Evolutionary conservation across 2,888 invertebrate species (phyloP).

Genomic region (Scotopteryx bipunctaria): DNA sequence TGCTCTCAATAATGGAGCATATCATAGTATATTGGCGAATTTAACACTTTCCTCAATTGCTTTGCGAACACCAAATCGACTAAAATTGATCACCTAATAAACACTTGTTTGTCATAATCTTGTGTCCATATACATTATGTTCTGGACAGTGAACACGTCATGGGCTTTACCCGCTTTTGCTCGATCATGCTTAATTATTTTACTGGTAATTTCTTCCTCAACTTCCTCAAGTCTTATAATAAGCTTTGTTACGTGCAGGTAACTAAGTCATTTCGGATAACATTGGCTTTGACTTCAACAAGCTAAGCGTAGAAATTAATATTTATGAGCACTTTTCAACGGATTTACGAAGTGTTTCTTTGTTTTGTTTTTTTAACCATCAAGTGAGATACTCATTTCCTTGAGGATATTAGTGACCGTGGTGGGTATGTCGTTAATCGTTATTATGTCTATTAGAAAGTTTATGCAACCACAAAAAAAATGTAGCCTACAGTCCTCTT

Average conservation of each 20-base stretch:
- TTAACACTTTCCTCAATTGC: neutral
- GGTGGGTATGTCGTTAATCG: no score
- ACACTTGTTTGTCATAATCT: neutral
- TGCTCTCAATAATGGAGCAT: no score
- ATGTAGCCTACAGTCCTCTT: no score
- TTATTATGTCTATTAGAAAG: no score
- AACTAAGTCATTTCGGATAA: constrained; percentile 31
- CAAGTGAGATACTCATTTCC: no score
- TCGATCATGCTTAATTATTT: neutral
- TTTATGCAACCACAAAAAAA: no score
- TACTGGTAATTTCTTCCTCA: neutral
- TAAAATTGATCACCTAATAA: neutral
- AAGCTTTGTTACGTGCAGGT: constrained; percentile 35
- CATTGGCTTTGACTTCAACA: constrained; percentile 29
- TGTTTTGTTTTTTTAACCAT: constrained; percentile 34
- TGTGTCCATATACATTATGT: neutral
- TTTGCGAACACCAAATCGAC: neutral
- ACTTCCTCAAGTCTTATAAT: neutral
- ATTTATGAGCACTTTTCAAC: constrained; percentile 38
- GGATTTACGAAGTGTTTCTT: constrained; percentile 40
- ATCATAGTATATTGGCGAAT: no score
- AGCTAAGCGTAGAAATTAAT: constrained; percentile 35
- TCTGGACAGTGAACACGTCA: neutral
- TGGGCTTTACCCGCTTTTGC: neutral
- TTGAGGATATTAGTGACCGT: no score